phyloP scores from a whole-genome alignment of 2,888 invertebrate species.

The Ophion obscuratus region DNA sequence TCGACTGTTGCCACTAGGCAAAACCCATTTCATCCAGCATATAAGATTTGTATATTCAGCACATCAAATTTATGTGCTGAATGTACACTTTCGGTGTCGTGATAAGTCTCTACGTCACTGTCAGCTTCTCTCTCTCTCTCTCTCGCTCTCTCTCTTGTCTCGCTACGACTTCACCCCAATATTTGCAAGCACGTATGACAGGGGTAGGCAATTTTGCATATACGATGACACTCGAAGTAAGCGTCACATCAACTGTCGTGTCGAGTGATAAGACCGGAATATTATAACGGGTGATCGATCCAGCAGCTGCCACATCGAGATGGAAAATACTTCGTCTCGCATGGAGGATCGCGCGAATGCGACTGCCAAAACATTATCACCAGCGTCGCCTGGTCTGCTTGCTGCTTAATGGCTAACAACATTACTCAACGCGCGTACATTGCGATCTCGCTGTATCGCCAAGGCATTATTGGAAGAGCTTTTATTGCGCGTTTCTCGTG shows the following conservation, averaged over 20 bases:
- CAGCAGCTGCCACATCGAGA: slow-evolving; percentile 13
- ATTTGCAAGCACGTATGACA: not conserved
- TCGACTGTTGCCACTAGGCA: no score
- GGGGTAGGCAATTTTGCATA: not conserved
- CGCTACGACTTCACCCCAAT: not conserved
- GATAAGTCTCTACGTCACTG: no score
- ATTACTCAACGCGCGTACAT: slow-evolving; percentile 46
- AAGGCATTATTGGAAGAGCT: slow-evolving; percentile 30
- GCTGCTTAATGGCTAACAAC: slow-evolving; percentile 50
- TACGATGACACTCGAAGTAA: not conserved
- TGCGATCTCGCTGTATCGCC: slow-evolving; percentile 46
- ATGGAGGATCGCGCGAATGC: not conserved
- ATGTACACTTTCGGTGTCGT: not conserved
- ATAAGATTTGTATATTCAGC: no score
- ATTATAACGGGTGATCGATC: slow-evolving; percentile 27
- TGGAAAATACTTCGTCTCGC: slow-evolving; percentile 9
- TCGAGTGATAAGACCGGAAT: not conserved
- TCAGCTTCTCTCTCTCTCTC: no score
- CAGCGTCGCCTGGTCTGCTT: not conserved
- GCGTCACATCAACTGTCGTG: not conserved
- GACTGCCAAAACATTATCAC: not conserved
- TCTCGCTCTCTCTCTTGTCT: no score
- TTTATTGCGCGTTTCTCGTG: slow-evolving; percentile 12
- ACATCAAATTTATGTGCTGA: not conserved
- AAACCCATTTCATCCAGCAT: no score